These are phyloP conservation scores for Mus spicilegus DNA, from an alignment of 2,113 vertebrate species.

Conservation along the genomic window DNA sequence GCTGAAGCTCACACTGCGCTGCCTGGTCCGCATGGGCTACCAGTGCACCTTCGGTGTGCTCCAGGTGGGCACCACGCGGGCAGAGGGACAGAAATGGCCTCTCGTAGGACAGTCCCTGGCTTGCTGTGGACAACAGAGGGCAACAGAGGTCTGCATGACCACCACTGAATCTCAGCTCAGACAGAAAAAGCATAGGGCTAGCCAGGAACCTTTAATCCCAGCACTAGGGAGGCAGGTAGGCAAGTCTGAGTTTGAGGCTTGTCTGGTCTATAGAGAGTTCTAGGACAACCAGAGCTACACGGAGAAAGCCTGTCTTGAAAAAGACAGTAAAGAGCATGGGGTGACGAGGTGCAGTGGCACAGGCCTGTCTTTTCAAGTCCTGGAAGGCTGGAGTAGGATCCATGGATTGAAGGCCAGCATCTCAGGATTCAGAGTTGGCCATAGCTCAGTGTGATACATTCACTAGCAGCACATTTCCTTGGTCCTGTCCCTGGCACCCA, in stretches of 20 bases:
- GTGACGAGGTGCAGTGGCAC: background rate
- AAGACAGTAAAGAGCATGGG: too few relatives aligned
- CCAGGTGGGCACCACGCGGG: conserved; percentile 87
- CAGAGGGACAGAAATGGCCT: background rate
- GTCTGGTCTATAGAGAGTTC: background rate
- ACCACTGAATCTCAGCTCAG: background rate
- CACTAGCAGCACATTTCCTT: background rate
- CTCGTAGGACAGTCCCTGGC: background rate
- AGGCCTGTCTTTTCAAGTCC: background rate
- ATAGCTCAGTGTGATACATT: background rate
- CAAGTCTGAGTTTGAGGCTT: background rate
- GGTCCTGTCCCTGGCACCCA: too few relatives aligned
- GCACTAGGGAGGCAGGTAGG: background rate
- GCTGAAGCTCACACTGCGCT: conserved; percentile 96
- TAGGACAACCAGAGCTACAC: background rate
- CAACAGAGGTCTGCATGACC: background rate
- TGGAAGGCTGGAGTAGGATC: background rate
- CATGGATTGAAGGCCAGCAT: background rate
- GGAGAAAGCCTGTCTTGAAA: background rate
- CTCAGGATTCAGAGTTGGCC: background rate
- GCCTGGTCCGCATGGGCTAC: conserved; percentile 97
- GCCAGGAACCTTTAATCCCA: too few relatives aligned
- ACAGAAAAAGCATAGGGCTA: background rate
- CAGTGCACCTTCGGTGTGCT: conserved; percentile 98
- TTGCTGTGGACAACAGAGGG: background rate